These are phyloP conservation scores for Drosophila prolongata DNA, from an alignment of 2,888 invertebrate species.

Conservation along the genomic window DNA sequence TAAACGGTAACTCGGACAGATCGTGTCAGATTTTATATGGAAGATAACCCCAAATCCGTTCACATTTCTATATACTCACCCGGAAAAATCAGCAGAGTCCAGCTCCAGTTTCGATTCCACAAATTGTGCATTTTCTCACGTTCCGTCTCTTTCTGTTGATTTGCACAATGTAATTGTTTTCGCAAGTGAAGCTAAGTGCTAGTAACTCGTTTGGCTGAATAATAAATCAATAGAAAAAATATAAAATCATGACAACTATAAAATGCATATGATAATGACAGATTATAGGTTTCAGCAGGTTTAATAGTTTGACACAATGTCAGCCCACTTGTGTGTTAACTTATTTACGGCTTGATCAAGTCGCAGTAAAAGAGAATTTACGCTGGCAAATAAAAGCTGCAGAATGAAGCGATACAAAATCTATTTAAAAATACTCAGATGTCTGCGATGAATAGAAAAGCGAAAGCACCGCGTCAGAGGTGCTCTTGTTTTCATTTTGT, in stretches of 20 bases:
- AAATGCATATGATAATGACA: constrained; percentile 22
- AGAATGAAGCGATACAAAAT: constrained; percentile 31
- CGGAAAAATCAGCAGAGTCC: constrained; percentile 53
- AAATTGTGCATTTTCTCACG: constrained; percentile 53
- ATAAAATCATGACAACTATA: constrained; percentile 9
- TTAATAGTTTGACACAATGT: background rate
- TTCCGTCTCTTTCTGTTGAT: constrained; percentile 10
- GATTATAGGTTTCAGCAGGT: constrained; percentile 23
- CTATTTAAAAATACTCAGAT: constrained; percentile 29
- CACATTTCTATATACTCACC: constrained; percentile 51
- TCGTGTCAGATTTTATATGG: constrained; percentile 17
- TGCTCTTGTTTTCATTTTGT: constrained; percentile 23
- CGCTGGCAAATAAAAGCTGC: constrained; percentile 19
- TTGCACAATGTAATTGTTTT: constrained; percentile 12
- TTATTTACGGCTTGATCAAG: constrained; percentile 22
- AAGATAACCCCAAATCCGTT: constrained; percentile 20
- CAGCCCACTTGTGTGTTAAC: background rate
- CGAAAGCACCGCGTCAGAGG: constrained; percentile 47
- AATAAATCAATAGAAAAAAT: constrained; percentile 4
- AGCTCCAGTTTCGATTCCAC: constrained; percentile 43
- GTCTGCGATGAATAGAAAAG: constrained; percentile 36
- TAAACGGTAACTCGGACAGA: constrained; percentile 7
- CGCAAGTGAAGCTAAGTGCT: constrained; percentile 6
- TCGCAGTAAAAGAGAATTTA: constrained; percentile 21
- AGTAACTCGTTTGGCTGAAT: constrained; percentile 27